A percentile compares a stretch with the other conserved stretches of the same genome.
phyloP scores from a whole-genome alignment of 2,888 invertebrate genomes.

The Polydrusus tereticollis region DNA sequence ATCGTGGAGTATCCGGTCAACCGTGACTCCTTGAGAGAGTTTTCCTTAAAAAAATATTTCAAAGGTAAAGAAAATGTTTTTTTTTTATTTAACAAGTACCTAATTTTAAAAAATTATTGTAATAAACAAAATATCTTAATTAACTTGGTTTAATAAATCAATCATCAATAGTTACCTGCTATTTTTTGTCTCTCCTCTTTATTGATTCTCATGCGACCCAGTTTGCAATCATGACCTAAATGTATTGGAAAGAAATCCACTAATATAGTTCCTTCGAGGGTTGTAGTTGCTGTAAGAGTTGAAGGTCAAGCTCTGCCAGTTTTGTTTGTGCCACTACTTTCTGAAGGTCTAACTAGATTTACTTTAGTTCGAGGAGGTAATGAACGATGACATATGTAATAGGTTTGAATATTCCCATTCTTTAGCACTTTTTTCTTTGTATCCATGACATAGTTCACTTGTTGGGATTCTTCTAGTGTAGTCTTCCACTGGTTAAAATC shows the following conservation, averaged over 20 bases:
- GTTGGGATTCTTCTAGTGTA: background rate
- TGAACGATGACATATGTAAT: background rate
- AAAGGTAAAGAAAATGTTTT: background rate
- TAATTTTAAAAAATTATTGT: background rate
- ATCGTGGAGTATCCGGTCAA: slow-evolving; percentile 1
- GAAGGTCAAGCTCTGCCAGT: background rate
- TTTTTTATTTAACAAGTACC: background rate
- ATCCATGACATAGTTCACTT: background rate
- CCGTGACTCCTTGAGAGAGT: slow-evolving; percentile 7
- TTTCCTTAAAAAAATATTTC: slow-evolving; percentile 3
- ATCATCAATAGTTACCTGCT: slow-evolving; percentile 1
- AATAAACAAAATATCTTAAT: background rate
- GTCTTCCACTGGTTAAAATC: background rate
- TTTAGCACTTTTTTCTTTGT: background rate
- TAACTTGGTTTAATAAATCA: background rate
- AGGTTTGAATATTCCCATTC: background rate
- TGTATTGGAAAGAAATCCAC: background rate
- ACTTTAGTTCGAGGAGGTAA: background rate
- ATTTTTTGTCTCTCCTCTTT: background rate
- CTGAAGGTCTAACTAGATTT: background rate
- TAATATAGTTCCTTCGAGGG: background rate
- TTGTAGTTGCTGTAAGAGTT: background rate
- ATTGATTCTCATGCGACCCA: background rate
- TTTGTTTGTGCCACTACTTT: background rate
- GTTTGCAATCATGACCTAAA: background rate